Percentiles rank a stretch among this genome's conserved stretches.
phyloP scores from a whole-genome alignment of 2,797 vertebrate genomes.

The Squalus acanthias region DNA sequence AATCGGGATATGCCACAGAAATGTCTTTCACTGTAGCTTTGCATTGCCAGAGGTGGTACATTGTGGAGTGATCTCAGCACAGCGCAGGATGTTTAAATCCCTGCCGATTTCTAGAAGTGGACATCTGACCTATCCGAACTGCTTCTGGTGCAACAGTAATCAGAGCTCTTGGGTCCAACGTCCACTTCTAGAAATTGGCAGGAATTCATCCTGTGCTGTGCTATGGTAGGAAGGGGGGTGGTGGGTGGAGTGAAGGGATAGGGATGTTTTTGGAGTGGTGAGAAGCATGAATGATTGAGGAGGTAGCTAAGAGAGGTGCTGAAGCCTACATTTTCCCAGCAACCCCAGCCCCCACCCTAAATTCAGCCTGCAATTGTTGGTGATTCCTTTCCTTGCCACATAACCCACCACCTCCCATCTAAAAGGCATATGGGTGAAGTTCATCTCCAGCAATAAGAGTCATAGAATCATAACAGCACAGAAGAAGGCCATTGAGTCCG shows the following conservation, averaged over 20 bases:
- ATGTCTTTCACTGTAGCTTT: not conserved
- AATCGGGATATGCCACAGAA: not conserved
- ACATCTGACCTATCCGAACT: not conserved
- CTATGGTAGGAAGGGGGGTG: not conserved
- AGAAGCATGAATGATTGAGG: not conserved
- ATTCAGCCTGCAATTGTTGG: too few relatives aligned
- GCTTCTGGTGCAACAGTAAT: not conserved
- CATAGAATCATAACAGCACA: too few relatives aligned
- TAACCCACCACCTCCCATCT: not conserved
- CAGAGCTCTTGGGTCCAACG: not conserved
- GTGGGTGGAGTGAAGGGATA: not conserved
- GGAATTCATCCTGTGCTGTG: not conserved
- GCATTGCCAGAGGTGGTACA: not conserved
- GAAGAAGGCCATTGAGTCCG: too few relatives aligned
- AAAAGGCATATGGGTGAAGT: not conserved
- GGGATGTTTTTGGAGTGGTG: not conserved
- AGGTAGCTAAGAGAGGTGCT: not conserved
- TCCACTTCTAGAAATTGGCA: not conserved
- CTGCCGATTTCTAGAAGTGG: not conserved
- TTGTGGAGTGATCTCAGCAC: not conserved
- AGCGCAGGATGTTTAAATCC: not conserved
- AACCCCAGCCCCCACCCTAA: too few relatives aligned
- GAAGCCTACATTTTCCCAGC: not conserved
- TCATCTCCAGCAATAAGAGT: not conserved
- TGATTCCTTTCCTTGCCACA: too few relatives aligned